Base-by-base conservation (phyloP, 2,113 vertebrate genomes). In the Cebus imitator region DNA sequence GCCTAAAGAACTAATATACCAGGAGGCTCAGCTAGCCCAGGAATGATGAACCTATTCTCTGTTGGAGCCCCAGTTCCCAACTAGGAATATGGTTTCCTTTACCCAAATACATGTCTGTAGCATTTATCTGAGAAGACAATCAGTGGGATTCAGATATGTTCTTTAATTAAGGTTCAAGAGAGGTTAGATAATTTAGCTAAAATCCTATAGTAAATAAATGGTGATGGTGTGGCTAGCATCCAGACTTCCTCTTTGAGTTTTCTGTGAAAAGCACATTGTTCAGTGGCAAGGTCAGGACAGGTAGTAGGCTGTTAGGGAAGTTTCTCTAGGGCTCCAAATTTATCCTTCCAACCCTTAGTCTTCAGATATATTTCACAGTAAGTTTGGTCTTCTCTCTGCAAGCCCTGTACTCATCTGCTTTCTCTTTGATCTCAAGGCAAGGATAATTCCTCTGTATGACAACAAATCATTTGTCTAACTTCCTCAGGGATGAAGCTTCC, bases 401-500 rank as follows among this genome's bases (percentile, higher is more conserved):
- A 12, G 3, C 11, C 58, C 55, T 68, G 23, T 40, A 58, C 48
- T 82, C 61, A 52, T 32, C 52, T 88, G 43, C 30, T 82, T 82
- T 66, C 91, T 83, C 52, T 96, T 88, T 55, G 83, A 93, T 93
- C 58, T 79, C 66, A 93, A 91, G 30, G 78, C 50, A 86, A 82
- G 4, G 30, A 43, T 94, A 79, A 68, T 82, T 97, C 79, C 93
- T 96, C 35, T 92, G 61, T 48, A 27, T 84, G 91, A 75, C 37
- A 85, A 72, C 70, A 93, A 97, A 88, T 70, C 27, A 25, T 81
- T 93, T 87, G 55, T 96, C 35, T 95, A 82, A 52, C 16, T 94
- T 95, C n/a, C 55, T 91, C 48, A 87, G 75, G 61, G 83, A 90
- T 80, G 32, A 87, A 64, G 21, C 23, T 92, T 96, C 57, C 86